phyloP scores from a whole-genome alignment of 2,113 vertebrate species.

The Daphoenositta chrysoptera region DNA sequence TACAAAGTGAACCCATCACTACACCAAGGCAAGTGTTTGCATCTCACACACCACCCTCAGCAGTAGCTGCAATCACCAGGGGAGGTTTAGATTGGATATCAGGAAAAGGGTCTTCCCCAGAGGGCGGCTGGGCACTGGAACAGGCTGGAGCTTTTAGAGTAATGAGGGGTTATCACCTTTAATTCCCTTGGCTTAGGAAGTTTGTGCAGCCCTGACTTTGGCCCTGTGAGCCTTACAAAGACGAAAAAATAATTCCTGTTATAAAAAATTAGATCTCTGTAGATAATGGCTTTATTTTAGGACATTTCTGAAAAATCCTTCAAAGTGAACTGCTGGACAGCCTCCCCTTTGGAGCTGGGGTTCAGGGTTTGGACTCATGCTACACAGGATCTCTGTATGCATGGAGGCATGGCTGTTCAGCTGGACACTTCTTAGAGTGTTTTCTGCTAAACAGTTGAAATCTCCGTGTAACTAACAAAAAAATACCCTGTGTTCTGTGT shows the following conservation, averaged over 20 bases:
- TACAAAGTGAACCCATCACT: neutral
- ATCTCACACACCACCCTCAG: neutral
- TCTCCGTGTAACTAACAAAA: neutral
- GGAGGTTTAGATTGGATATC: neutral
- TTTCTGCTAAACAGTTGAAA: neutral
- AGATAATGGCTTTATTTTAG: neutral
- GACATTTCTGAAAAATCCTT: neutral
- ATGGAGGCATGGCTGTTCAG: neutral
- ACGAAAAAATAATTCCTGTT: neutral
- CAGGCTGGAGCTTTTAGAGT: neutral
- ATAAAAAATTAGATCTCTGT: neutral
- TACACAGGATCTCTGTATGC: neutral
- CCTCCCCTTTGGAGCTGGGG: neutral
- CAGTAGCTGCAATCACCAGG: neutral
- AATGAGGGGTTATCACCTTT: neutral
- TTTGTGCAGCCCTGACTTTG: neutral
- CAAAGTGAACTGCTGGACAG: neutral
- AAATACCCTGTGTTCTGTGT: accelerated
- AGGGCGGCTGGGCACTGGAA: neutral
- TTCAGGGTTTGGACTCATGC: neutral
- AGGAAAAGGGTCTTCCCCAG: neutral
- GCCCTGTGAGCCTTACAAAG: neutral
- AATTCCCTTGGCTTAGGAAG: neutral
- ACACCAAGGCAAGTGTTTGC: neutral
- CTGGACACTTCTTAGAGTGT: neutral